These are phyloP conservation scores for Sinella curviseta DNA, from an alignment of 1,140 invertebrate genomes.

Conservation along the genomic window DNA sequence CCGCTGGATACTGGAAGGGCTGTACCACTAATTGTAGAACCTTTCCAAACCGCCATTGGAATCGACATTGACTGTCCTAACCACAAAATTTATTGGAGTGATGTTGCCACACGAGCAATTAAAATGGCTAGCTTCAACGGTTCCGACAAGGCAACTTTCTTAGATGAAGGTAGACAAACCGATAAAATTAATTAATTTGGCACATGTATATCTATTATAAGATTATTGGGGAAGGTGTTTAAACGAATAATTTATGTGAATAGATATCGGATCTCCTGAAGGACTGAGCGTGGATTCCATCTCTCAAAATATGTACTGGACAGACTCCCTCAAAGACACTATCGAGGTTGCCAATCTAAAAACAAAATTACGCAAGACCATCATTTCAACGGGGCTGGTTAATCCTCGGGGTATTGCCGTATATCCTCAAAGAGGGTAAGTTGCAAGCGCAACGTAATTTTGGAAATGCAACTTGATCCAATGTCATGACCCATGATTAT, in stretches of 20 bases:
- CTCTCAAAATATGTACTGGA: constrained; percentile 91
- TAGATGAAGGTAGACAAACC: constrained; percentile 60
- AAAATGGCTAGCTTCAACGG: constrained; percentile 74
- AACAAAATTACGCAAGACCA: constrained; percentile 69
- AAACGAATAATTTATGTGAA: neutral
- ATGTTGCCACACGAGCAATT: constrained; percentile 75
- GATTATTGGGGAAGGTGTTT: neutral
- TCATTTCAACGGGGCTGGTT: constrained; percentile 74
- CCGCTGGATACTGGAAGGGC: constrained; percentile 59
- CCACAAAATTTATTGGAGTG: constrained; percentile 85
- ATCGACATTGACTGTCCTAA: constrained; percentile 84
- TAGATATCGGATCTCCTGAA: constrained; percentile 82
- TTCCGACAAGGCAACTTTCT: constrained; percentile 64
- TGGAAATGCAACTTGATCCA: constrained; percentile 29
- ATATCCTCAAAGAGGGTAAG: constrained; percentile 81
- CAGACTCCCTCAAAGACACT: constrained; percentile 84
- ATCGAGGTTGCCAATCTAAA: constrained; percentile 89
- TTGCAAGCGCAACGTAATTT: no score
- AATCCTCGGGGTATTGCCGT: constrained; percentile 95
- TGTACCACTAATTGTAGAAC: constrained; percentile 56
- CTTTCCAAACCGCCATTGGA: constrained; percentile 61
- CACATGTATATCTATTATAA: no score
- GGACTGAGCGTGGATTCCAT: constrained; percentile 91
- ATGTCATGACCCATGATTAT: neutral
- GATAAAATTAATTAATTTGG: constrained; percentile 39